Conservation (phyloP, 2,113 vertebrate genomes). For the Grammomys dolichurus region DNA sequence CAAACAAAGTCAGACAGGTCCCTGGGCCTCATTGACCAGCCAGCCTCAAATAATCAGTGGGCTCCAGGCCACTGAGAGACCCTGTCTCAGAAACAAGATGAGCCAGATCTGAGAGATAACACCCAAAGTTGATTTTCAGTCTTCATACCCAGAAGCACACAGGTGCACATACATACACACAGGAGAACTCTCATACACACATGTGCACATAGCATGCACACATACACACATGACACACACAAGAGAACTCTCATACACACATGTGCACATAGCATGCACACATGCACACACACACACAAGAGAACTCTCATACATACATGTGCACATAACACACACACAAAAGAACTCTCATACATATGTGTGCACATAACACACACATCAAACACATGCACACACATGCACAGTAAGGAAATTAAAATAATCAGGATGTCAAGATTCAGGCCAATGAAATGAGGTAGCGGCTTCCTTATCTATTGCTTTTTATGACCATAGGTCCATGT, state of each 20-base stretch:
- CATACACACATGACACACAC: background rate
- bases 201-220: background rate
- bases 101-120: background rate
- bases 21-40: background rate
- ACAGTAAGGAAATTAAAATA: background rate
- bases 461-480: background rate
- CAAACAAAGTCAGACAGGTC: background rate
- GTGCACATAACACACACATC: background rate
- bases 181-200: background rate
- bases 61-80: background rate
- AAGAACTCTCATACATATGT: too few species aligned
- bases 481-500: background rate
- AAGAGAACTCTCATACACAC: background rate
- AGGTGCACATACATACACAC: background rate
- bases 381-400: background rate
- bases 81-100: background rate
- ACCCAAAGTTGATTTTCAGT: background rate
- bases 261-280: background rate
- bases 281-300: background rate
- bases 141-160: background rate
- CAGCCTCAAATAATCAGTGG: background rate
- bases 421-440: background rate
- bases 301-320: too few species aligned
- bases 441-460: background rate
- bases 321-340: background rate